phyloP scores from a whole-genome alignment of 2,888 invertebrate species.

The Protophormia terraenovae region DNA sequence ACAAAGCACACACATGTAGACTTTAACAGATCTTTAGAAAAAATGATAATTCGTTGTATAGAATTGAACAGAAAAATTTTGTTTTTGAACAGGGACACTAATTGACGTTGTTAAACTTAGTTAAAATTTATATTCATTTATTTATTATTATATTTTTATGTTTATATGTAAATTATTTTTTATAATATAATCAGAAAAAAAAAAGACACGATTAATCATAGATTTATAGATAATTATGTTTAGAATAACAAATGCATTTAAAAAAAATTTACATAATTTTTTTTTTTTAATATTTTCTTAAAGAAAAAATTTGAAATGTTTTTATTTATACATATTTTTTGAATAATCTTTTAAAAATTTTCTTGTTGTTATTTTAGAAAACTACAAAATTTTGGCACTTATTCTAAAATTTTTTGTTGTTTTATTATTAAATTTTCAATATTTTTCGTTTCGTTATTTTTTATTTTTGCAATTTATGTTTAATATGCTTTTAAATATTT shows the following conservation, averaged over 20 bases:
- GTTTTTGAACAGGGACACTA: background rate
- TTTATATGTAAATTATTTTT: background rate
- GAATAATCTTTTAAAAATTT: background rate
- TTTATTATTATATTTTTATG: background rate
- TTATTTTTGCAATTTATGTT: constrained; percentile 10
- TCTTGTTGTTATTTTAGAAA: background rate
- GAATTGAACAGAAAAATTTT: background rate
- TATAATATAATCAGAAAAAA: no score
- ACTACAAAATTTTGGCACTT: constrained; percentile 43
- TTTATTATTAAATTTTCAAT: background rate
- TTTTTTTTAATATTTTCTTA: background rate
- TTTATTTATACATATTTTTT: background rate
- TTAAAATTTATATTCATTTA: background rate
- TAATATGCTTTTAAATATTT: constrained; percentile 12
- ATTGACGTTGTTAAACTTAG: constrained; percentile 1
- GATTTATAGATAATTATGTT: background rate
- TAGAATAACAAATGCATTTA: background rate
- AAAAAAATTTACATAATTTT: constrained; percentile 11
- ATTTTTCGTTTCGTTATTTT: constrained; percentile 15
- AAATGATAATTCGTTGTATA: background rate
- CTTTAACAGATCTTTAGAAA: background rate
- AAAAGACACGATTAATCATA: constrained; percentile 2
- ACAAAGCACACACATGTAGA: constrained; percentile 8
- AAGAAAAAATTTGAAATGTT: background rate
- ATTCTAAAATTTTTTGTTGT: background rate